A percentile compares a stretch with the other conserved stretches of the same genome.
phyloP scores from a whole-genome alignment of 2,113 vertebrate species.

The Lepisosteus osseus region DNA sequence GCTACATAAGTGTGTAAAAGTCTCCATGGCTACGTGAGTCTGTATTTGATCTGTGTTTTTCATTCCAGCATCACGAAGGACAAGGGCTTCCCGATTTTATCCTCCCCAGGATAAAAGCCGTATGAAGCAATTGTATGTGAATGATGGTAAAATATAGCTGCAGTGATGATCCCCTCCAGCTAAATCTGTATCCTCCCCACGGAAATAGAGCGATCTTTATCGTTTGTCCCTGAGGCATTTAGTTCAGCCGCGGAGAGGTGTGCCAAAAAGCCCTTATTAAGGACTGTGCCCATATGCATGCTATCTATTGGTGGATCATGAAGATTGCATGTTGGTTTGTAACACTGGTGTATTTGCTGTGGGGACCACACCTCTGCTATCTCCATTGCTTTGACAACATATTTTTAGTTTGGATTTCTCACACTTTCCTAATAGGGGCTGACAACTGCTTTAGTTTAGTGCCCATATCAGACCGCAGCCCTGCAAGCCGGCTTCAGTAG shows the following conservation, averaged over 20 bases:
- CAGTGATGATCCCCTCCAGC: slow-evolving; percentile 7
- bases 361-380: too few relatives aligned
- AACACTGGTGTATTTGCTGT: too few relatives aligned
- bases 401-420: too few relatives aligned
- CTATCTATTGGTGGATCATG: slow-evolving; percentile 30
- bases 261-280: slow-evolving; percentile 3
- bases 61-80: neutral
- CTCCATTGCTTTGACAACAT: too few relatives aligned
- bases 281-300: slow-evolving; percentile 28
- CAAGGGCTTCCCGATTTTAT: slow-evolving; percentile 28
- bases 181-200: neutral
- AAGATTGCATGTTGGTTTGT: too few relatives aligned
- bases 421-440: too few relatives aligned
- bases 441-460: too few relatives aligned
- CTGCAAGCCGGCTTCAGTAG: too few relatives aligned
- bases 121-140: slow-evolving; percentile 27
- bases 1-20: neutral
- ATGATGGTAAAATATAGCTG: slow-evolving; percentile 32
- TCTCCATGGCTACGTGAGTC: neutral
- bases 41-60: slow-evolving; percentile 15
- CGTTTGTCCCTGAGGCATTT: too few relatives aligned
- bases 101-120: slow-evolving; percentile 3
- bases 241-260: too few relatives aligned
- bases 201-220: neutral
- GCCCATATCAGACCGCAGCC: too few relatives aligned